Evolutionary conservation across 2,888 invertebrate genomes (phyloP).

Genomic region (Melitaea athalia): DNA sequence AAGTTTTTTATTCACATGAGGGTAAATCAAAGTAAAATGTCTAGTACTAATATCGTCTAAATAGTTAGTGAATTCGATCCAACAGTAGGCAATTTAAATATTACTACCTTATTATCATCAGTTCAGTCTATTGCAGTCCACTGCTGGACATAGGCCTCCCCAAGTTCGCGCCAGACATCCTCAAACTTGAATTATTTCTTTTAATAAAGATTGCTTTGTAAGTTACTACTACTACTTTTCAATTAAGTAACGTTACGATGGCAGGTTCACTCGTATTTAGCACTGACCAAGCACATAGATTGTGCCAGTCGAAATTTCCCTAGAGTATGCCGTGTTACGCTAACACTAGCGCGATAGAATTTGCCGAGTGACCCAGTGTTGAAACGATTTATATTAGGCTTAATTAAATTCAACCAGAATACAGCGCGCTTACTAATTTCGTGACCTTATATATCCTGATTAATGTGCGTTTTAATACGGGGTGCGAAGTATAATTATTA

Average conservation of each 20-base stretch:
- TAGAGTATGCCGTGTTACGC: conserved; percentile 15
- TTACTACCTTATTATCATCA: no score
- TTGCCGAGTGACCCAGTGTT: conserved; percentile 17
- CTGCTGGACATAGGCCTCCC: no score
- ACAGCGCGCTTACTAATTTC: not conserved
- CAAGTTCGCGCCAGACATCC: no score
- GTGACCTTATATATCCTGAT: conserved; percentile 4
- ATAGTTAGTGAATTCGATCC: no score
- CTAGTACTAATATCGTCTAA: no score
- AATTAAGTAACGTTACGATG: conserved; percentile 3
- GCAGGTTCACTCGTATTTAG: conserved; percentile 16
- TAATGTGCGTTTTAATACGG: not conserved
- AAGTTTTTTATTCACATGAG: no score
- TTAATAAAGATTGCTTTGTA: not conserved
- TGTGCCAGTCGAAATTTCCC: conserved; percentile 21
- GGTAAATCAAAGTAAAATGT: no score
- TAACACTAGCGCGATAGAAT: conserved; percentile 7
- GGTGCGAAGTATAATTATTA: not conserved
- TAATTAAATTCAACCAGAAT: conserved; percentile 18
- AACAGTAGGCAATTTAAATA: no score
- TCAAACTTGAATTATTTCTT: no score
- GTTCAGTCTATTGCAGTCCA: no score
- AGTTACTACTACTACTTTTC: not conserved
- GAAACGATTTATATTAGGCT: conserved; percentile 19
- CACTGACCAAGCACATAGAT: conserved; percentile 19